These are phyloP conservation scores for Pipistrellus pipistrellus DNA, from an alignment of 2,797 vertebrate species.

Conservation along the genomic window DNA sequence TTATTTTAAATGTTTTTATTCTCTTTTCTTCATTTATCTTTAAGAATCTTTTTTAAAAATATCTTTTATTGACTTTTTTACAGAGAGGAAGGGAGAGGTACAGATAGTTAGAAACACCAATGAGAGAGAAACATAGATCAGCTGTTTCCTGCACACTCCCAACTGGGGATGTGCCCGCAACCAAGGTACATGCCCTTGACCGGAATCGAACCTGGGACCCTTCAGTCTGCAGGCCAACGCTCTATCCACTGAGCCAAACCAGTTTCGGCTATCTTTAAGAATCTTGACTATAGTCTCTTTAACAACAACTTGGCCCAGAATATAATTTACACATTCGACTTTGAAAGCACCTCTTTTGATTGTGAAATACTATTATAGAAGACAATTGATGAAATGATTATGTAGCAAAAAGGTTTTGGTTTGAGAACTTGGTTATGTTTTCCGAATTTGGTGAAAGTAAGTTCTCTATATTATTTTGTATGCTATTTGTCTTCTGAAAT, in stretches of 20 bases:
- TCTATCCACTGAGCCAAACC: too few relatives aligned
- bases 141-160: too few relatives aligned
- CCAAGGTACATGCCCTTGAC: too few relatives aligned
- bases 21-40: background rate
- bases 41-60: background rate
- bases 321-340: background rate
- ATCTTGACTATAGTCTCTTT: background rate
- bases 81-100: too few relatives aligned
- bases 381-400: background rate
- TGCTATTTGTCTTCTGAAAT: background rate
- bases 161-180: too few relatives aligned
- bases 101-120: too few relatives aligned
- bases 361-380: background rate
- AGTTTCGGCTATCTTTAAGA: background rate
- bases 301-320: background rate
- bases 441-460: background rate
- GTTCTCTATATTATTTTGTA: background rate
- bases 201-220: too few relatives aligned
- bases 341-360: background rate
- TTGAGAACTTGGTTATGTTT: background rate
- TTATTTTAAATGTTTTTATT: background rate
- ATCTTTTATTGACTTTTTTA: too few relatives aligned
- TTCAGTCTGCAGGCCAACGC: too few relatives aligned
- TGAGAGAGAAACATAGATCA: too few relatives aligned
- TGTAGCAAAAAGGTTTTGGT: background rate